Evolutionary conservation across 2,888 invertebrate genomes (phyloP).

Genomic region (Eretmocerus hayati): DNA sequence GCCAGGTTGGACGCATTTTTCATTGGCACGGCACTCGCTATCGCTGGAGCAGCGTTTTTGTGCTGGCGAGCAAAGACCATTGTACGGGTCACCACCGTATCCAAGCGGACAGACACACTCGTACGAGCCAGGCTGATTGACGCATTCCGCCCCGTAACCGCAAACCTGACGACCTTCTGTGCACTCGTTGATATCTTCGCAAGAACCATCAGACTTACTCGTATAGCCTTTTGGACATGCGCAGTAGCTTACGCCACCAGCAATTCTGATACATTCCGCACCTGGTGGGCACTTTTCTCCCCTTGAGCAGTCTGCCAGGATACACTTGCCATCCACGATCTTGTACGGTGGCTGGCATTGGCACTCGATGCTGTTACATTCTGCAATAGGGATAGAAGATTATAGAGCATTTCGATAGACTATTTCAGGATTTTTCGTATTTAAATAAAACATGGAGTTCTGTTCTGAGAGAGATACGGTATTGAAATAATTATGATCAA

Average conservation of each 20-base stretch:
- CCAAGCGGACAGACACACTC: constrained; percentile 76
- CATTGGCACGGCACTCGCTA: constrained; percentile 76
- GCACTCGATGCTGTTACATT: constrained; percentile 76
- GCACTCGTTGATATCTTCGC: constrained; percentile 81
- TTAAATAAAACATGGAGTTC: too few species aligned
- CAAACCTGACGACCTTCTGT: constrained; percentile 68
- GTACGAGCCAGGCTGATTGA: constrained; percentile 71
- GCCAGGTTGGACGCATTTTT: constrained; percentile 86
- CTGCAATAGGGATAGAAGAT: constrained; percentile 30
- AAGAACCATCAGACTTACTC: constrained; percentile 71
- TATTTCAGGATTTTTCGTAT: too few species aligned
- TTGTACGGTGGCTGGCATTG: constrained; percentile 84
- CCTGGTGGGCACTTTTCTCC: constrained; percentile 77
- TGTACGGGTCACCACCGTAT: constrained; percentile 74
- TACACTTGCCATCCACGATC: constrained; percentile 75
- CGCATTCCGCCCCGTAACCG: constrained; percentile 80
- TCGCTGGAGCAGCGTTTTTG: constrained; percentile 77
- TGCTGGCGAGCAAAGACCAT: constrained; percentile 74
- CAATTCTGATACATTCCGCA: constrained; percentile 84
- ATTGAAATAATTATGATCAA: too few species aligned
- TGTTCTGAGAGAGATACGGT: too few species aligned
- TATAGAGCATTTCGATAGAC: too few species aligned
- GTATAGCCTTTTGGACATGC: constrained; percentile 85
- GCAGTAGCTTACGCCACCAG: constrained; percentile 86
- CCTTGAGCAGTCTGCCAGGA: constrained; percentile 74